A percentile compares a stretch with the other conserved stretches of the same genome.
phyloP scores from a whole-genome alignment of 2,797 vertebrate genomes.

The Ispidina picta region DNA sequence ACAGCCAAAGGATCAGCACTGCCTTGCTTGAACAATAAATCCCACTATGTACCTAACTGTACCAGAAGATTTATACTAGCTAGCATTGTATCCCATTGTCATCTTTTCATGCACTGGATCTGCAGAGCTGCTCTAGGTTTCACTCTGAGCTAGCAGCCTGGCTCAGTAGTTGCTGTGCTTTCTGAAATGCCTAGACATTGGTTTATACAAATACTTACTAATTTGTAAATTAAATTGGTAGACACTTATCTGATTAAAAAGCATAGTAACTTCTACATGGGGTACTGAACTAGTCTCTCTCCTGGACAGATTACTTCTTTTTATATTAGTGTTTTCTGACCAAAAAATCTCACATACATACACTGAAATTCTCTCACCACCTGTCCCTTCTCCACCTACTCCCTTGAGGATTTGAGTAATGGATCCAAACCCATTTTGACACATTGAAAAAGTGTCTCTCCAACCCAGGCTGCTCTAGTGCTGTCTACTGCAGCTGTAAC shows the following conservation, averaged over 20 bases:
- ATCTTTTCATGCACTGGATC: conserved; percentile 9
- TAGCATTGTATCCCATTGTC: background rate
- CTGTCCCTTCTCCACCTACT: background rate
- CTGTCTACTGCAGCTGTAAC: background rate
- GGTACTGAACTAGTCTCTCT: background rate
- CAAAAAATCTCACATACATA: background rate
- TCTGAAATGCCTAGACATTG: background rate
- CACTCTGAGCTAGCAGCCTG: background rate
- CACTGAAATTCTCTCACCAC: background rate
- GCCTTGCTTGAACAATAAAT: conserved; percentile 47
- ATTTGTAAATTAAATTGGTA: conserved; percentile 2
- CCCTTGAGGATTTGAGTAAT: background rate
- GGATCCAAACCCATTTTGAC: background rate
- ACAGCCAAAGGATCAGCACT: background rate
- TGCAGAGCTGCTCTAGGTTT: background rate
- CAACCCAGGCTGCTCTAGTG: background rate
- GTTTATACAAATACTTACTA: background rate
- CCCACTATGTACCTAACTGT: conserved; percentile 3
- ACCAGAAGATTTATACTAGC: background rate
- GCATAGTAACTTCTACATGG: background rate
- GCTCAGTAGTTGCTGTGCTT: background rate
- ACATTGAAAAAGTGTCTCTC: background rate
- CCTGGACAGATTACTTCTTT: background rate
- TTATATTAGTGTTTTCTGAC: background rate
- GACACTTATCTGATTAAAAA: background rate